These are phyloP conservation scores for Papilio elwesi DNA, from an alignment of 2,888 invertebrate genomes.

Conservation along the genomic window DNA sequence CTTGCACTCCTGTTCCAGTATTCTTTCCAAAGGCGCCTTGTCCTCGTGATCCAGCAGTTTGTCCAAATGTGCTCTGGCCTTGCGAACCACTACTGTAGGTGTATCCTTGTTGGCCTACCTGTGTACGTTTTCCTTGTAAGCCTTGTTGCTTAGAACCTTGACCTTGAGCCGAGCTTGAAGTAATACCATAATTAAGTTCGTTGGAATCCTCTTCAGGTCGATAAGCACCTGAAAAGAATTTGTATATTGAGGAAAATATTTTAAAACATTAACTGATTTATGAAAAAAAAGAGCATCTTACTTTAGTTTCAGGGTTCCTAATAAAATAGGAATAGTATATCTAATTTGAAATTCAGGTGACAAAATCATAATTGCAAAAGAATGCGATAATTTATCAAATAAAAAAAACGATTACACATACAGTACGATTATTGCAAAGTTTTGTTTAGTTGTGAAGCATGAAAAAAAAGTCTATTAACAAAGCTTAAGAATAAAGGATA, in stretches of 20 bases:
- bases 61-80: conserved; percentile 9
- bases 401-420: no score
- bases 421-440: no score
- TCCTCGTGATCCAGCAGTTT: conserved; percentile 12
- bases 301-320: no score
- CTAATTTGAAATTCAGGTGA: no score
- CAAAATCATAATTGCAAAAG: no score
- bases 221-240: conserved; percentile 69
- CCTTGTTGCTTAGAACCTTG: conserved; percentile 5
- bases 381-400: no score
- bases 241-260: background rate
- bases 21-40: conserved; percentile 19
- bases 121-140: conserved; percentile 24
- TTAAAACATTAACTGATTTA: conserved; percentile 14
- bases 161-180: conserved; percentile 40
- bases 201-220: conserved; percentile 65
- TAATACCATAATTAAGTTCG: conserved; percentile 41
- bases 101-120: conserved; percentile 9
- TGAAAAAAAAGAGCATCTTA: background rate
- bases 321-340: no score
- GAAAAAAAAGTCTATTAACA: no score
- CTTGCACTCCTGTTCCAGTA: conserved; percentile 19
- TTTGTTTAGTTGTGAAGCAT: no score
- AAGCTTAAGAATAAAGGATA: no score
- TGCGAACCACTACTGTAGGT: conserved; percentile 10